Base-by-base conservation (phyloP, 2,113 vertebrate genomes). In the Corvus hawaiiensis region DNA sequence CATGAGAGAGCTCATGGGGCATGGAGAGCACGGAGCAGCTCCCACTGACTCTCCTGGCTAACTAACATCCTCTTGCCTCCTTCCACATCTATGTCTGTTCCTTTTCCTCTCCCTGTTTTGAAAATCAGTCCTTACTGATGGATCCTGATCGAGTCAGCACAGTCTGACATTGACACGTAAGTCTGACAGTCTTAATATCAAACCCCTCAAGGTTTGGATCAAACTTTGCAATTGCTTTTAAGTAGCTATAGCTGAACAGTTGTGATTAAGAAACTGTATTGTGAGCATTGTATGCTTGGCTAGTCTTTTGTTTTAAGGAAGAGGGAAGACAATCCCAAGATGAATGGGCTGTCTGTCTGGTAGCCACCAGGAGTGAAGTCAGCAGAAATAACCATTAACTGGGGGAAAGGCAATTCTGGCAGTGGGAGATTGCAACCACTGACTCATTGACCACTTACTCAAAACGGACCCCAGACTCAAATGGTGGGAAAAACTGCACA, bases 171-270 rank as follows among this genome's bases (percentile, higher is more conserved):
- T 61, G 46, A 75, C 39, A 41, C 9, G 4, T 33, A 41, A 39
- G 13, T 26, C 46, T 37, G 33, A 52, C 46, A 69, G 39, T 28
- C 46, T 46, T 68, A 30, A 61, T 41, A 48, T 54, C 39, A 67
- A 39, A n/a, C 16, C 24, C 39, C 28, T 48, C 39, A 75, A 54
- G n/a, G 48, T 55, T 27, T 69, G 58, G 24, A 61, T 18, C 24
- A 61, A 61, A 37, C 35, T 19, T 43, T 23, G 20, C 69, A 54
- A 13, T 28, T 33, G 52, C 52, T 77, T 67, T 26, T 2, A 41
- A 27, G 11, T 16, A 55, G 21, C n/a, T 62, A 3, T 7, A 48
- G 39, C 0, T 0, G 30, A 21, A 62, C 20, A 22, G 48, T 62
- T 76, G 35, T 69, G 55, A 76, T 62, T 83, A 69, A 83, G 35